Base-by-base conservation (phyloP, 1,140 invertebrate species). In the Lordiphosa mommai region DNA sequence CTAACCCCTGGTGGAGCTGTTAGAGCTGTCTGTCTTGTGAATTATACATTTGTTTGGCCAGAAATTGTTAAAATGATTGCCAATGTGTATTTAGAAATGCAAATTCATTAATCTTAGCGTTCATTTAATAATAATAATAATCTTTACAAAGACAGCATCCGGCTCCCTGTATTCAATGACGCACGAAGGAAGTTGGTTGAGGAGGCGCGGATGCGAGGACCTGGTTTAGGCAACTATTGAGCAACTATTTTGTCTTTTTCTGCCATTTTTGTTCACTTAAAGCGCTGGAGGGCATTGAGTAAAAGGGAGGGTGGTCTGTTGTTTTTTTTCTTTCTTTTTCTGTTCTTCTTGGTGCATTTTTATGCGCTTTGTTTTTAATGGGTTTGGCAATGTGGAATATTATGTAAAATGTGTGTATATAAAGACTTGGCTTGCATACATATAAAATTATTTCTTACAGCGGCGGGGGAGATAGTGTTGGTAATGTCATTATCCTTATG, bases 71-170 rank as follows among this genome's bases (percentile, higher is more conserved):
- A 74, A 60, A 80, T 71, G 67, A 82, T 70, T 55, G 71, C 66
- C 61, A 82, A 76, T 76, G 71, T 63, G 57, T 67, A 82, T 80
- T 82, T 82, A 80, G 38, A 80, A 80, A 82, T 82, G 76, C 76
- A 82, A 82, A 82, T 84, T 79, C 57, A 23, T 72, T 64, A 56
- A 41, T 52, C 59, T 72, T 44, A 48, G 34, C 47, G 51, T 55
- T 38, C 69, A 65, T 72, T 79, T 69, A 65, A 61, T 46, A 76
- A 80, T 79, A 69, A 64, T 74, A 59, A 77, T 61, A 38, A 67
- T 79, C 49, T 57, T 71, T 66, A 48, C 40, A 40, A 33, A 50
- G 56, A 63, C 34, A 57, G 47, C 46, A 56, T 47, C 36, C 50
- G 27, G 17, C 32, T 30, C 10, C 43, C 13, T 4, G 9, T 38